Conservation (phyloP, 2,888 invertebrate genomes). For the Pristionchus maxplancki region DNA sequence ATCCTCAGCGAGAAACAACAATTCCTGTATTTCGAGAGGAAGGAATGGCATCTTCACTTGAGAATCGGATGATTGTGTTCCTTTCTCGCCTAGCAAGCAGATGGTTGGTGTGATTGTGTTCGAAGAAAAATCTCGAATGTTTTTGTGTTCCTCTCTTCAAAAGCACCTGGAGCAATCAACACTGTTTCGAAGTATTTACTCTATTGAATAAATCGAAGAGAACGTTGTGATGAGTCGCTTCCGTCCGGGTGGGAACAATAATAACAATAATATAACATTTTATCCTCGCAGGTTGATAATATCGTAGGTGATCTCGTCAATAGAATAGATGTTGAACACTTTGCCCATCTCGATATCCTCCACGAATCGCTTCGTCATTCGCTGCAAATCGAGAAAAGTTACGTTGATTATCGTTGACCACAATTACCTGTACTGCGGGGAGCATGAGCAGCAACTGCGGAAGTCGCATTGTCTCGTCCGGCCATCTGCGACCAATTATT, state of each 20-base stretch:
- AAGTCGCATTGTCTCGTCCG: constrained; percentile 22
- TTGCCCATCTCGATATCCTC: constrained; percentile 49
- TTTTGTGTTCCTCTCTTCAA: too few relatives aligned
- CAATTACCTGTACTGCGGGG: constrained; percentile 34
- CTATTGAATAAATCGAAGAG: too few relatives aligned
- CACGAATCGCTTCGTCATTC: constrained; percentile 34
- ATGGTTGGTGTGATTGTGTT: too few relatives aligned
- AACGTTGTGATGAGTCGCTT: too few relatives aligned
- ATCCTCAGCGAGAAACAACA: not conserved
- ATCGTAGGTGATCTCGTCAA: constrained; percentile 30
- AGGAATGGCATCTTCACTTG: not conserved
- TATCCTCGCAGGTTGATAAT: constrained; percentile 43
- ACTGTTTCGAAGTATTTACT: too few relatives aligned
- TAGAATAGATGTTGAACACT: constrained; percentile 49
- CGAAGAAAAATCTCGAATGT: too few relatives aligned
- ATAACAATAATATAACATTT: not conserved
- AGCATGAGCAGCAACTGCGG: constrained; percentile 35
- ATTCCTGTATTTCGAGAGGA: not conserved
- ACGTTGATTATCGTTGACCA: not conserved
- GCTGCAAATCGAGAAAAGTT: constrained; percentile 27
- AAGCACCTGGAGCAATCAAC: too few relatives aligned
- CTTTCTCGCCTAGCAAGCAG: too few relatives aligned
- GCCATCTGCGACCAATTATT: not conserved
- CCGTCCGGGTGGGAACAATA: too few relatives aligned
- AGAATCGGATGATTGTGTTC: too few relatives aligned